A percentile compares a stretch with the other conserved stretches of the same genome.
These are phyloP conservation scores for Lasioglossum malachurum DNA, from an alignment of 2,888 invertebrate species.

Conservation along the genomic window DNA sequence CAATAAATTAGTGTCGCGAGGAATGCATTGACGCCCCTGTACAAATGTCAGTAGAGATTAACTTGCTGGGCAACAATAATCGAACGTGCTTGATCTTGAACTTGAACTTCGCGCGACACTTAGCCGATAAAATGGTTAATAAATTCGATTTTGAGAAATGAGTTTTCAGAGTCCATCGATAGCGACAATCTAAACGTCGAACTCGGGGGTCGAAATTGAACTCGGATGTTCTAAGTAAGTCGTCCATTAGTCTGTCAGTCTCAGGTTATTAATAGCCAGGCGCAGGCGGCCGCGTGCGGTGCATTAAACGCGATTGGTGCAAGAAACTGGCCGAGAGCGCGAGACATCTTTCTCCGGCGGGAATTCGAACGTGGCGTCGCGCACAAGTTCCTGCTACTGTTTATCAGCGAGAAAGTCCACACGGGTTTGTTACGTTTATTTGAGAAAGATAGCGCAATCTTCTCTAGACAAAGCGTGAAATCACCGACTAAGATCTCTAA, in stretches of 20 bases:
- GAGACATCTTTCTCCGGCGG: conserved; percentile 20
- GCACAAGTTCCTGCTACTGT: not conserved
- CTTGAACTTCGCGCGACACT: not conserved
- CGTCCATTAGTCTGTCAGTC: conserved; percentile 50
- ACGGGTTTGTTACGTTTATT: rapidly evolving
- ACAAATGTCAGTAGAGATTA: not conserved
- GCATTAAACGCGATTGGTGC: conserved; percentile 8
- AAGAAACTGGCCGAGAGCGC: conserved; percentile 2
- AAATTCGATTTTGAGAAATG: not conserved
- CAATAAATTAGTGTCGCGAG: not conserved
- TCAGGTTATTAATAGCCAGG: conserved; percentile 71
- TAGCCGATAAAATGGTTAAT: not conserved
- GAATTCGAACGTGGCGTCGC: not conserved
- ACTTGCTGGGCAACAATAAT: not conserved
- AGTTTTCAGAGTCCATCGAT: not conserved
- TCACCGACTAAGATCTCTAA: conserved; percentile 17
- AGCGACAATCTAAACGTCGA: conserved; percentile 8
- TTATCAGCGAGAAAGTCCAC: not conserved
- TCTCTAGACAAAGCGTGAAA: not conserved
- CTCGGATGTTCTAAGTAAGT: conserved; percentile 37
- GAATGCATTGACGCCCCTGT: not conserved
- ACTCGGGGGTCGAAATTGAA: conserved; percentile 29
- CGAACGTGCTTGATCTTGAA: not conserved
- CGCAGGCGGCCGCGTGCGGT: conserved; percentile 6
- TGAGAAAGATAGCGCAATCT: not conserved